Conservation (phyloP, 2,888 invertebrate genomes). For the Chrysomela aeneicollis region DNA sequence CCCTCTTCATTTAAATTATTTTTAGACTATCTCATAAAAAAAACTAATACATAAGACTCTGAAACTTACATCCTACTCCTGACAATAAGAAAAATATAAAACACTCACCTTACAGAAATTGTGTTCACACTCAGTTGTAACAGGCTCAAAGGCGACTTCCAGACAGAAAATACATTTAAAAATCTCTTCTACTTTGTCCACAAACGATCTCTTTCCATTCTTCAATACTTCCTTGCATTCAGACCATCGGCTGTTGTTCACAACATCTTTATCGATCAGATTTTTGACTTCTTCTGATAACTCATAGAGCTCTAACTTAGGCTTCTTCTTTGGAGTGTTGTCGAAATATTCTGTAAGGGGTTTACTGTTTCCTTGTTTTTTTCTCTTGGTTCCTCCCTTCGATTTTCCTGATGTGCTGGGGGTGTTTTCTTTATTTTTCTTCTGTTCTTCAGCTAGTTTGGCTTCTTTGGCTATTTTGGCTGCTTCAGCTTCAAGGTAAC, state of each 20-base stretch:
- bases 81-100: too few species aligned
- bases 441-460: slow-evolving; percentile 51
- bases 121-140: slow-evolving; percentile 78
- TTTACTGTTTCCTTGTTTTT: slow-evolving; percentile 52
- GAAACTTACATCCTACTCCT: too few species aligned
- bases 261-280: slow-evolving; percentile 66
- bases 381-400: slow-evolving; percentile 51
- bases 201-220: slow-evolving; percentile 69
- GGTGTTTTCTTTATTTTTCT: slow-evolving; percentile 46
- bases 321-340: slow-evolving; percentile 57
- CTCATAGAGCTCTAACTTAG: slow-evolving; percentile 56
- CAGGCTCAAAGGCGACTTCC: slow-evolving; percentile 73
- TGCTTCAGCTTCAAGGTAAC: slow-evolving; percentile 71
- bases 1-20: too few species aligned
- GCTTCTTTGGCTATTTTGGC: slow-evolving; percentile 46
- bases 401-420: slow-evolving; percentile 42
- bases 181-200: slow-evolving; percentile 69
- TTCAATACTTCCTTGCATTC: slow-evolving; percentile 65
- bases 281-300: slow-evolving; percentile 53
- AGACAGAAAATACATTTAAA: slow-evolving; percentile 85
- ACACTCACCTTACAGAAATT: slow-evolving; percentile 75
- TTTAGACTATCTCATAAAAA: too few species aligned
- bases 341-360: slow-evolving; percentile 47
- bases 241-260: slow-evolving; percentile 74
- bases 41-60: too few species aligned